These are phyloP conservation scores for Onychostruthus taczanowskii DNA, from an alignment of 2,113 vertebrate genomes.

Conservation along the genomic window DNA sequence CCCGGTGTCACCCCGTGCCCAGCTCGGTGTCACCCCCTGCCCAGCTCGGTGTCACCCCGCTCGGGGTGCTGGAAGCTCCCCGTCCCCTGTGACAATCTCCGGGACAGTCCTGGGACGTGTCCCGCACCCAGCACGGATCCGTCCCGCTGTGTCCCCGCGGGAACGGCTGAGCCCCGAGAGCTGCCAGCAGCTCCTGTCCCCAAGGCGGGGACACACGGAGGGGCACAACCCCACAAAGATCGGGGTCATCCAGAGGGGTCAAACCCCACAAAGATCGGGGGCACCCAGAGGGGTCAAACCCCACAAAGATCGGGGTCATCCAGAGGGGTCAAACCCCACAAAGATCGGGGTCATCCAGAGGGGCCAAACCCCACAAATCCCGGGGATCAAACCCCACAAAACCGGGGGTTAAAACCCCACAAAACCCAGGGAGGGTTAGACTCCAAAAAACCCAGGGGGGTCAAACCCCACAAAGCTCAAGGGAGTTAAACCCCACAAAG, in stretches of 20 bases:
- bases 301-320: background rate
- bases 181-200: background rate
- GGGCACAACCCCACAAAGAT: accelerated
- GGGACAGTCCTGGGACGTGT: accelerated
- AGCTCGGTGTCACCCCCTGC: background rate
- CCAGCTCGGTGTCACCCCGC: background rate
- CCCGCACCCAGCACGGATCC: accelerated
- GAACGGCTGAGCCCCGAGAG: background rate
- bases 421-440: too few species aligned
- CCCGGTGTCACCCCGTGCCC: background rate
- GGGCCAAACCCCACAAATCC: accelerated
- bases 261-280: background rate
- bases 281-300: too few species aligned
- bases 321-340: too few species aligned
- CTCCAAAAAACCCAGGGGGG: background rate
- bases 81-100: accelerated
- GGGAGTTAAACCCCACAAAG: background rate
- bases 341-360: too few species aligned
- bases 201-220: accelerated
- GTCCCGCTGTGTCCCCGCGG: background rate
- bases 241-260: too few species aligned
- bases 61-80: accelerated
- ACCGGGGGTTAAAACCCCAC: accelerated
- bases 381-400: too few species aligned
- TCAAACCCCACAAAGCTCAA: accelerated